Conservation (phyloP, 53 echinoderm and acorn worm species). For the Antedon mediterranea region DNA sequence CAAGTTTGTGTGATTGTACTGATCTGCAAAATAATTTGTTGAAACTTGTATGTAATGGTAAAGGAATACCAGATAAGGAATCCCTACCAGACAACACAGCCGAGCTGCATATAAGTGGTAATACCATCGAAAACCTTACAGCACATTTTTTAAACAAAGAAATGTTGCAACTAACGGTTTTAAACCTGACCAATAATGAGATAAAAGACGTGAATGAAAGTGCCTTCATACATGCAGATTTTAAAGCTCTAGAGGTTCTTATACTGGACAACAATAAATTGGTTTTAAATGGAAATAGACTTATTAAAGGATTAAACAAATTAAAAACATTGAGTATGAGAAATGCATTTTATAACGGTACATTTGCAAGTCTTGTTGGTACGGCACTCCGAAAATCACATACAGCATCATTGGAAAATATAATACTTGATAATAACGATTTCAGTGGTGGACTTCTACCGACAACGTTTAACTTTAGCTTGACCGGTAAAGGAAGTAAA, state of each 20-base stretch:
- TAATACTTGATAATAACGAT: slow-evolving; percentile 52
- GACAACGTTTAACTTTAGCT: not conserved
- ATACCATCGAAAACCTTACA: not conserved
- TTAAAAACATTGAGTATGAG: slow-evolving; percentile 44
- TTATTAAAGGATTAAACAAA: slow-evolving; percentile 17
- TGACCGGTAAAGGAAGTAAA: not conserved
- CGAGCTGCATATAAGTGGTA: not conserved
- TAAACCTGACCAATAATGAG: slow-evolving; percentile 31
- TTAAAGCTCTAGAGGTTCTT: slow-evolving; percentile 25
- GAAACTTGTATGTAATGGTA: not conserved
- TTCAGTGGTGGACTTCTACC: not conserved
- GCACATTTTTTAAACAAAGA: not conserved
- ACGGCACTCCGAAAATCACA: slow-evolving; percentile 12
- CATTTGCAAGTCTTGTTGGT: slow-evolving; percentile 13
- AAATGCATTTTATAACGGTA: slow-evolving; percentile 17
- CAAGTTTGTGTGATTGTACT: not conserved
- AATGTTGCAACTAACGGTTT: not conserved
- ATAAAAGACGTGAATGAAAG: slow-evolving; percentile 5
- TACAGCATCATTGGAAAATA: slow-evolving; percentile 17
- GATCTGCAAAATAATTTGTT: not conserved
- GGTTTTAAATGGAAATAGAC: not conserved
- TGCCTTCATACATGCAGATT: slow-evolving; percentile 14
- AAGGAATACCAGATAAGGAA: not conserved
- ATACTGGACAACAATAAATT: slow-evolving; percentile 41
- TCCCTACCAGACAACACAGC: not conserved